Evolutionary conservation across 2,888 invertebrate species (phyloP), one percentile per base, ranked within the genome.

Genomic region (Apocheima hispidaria): DNA sequence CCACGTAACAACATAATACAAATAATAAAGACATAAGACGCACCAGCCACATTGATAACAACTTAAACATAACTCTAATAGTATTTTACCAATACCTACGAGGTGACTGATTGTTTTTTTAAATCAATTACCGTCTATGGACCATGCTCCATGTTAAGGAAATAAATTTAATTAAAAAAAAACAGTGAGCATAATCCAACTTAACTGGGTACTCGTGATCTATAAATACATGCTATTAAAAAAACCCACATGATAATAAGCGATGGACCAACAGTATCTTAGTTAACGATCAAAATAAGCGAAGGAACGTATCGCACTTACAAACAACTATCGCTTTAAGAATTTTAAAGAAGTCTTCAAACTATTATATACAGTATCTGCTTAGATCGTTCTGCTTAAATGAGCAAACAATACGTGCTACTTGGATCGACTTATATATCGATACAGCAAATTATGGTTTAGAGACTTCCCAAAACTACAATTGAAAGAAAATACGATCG

Each of bases 201-300:
- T 74, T 44, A 72, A 68, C 75, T 72, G 74, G 64, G 72, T 69
- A 76, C 75, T 70, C 60, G 73, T 75, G 72, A 74, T 71, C 71
- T 75, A 77, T 75, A 65, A 60, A 71, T 70, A 79, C 87, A 92
- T 92, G 92, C 92, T 84, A 92, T 92, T 91, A 91, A 91, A 91
- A 91, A 92, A 91, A 91, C 92, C 92, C 92, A 92, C 92, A 92
- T 91, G 92, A 89, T 86, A 82, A 77, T 70, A 88, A 89, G 88
- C 90, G 79, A 86, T 86, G 84, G 75, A 74, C 73, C 77, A 74
- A 79, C 77, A 73, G 68, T 71, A 71, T 77, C 69, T 67, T 69
- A 75, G 77, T 68, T 68, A 78, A 70, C 66, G 73, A 78, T 73
- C 71, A 78, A 76, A 78, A 76, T 71, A 82, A 84, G 81, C 81